A percentile compares a stretch with the other conserved stretches of the same genome.
phyloP scores from a whole-genome alignment of 2,113 vertebrate species.

The Macroglossus sobrinus region DNA sequence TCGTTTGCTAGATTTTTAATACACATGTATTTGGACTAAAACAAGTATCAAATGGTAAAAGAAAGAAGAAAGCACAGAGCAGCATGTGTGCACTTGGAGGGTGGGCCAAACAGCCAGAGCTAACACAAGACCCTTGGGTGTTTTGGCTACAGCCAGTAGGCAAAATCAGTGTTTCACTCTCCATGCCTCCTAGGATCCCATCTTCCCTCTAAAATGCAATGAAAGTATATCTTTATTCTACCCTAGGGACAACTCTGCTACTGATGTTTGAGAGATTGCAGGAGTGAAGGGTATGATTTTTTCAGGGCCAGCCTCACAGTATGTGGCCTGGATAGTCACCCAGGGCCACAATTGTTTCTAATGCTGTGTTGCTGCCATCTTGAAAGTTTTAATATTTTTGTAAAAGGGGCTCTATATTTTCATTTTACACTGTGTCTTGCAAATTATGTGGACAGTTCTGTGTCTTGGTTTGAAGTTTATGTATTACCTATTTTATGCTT shows the following conservation, averaged over 20 bases:
- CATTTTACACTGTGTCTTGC: not conserved
- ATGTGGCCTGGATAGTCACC: not conserved
- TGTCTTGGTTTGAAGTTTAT: not conserved
- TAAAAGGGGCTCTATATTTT: not conserved
- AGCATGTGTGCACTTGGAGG: rapidly evolving
- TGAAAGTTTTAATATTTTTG: not conserved
- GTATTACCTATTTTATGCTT: not conserved
- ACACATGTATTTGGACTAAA: not conserved
- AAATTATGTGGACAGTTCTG: not conserved
- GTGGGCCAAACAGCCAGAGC: not conserved
- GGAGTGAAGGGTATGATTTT: not conserved
- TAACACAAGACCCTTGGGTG: not conserved
- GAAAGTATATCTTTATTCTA: not conserved
- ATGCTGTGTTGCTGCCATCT: not conserved
- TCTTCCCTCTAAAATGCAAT: not conserved
- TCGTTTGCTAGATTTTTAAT: not conserved
- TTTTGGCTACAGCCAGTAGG: not conserved
- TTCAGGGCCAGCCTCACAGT: not conserved
- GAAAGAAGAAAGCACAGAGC: not conserved
- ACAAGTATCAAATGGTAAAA: not conserved
- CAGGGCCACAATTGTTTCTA: not conserved
- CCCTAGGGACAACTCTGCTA: not conserved
- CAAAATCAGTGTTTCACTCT: not conserved
- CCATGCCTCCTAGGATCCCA: not conserved
- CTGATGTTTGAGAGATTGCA: not conserved